Evolutionary conservation across 1,140 invertebrate genomes (phyloP).

Genomic region (Lordiphosa stackelbergi): DNA sequence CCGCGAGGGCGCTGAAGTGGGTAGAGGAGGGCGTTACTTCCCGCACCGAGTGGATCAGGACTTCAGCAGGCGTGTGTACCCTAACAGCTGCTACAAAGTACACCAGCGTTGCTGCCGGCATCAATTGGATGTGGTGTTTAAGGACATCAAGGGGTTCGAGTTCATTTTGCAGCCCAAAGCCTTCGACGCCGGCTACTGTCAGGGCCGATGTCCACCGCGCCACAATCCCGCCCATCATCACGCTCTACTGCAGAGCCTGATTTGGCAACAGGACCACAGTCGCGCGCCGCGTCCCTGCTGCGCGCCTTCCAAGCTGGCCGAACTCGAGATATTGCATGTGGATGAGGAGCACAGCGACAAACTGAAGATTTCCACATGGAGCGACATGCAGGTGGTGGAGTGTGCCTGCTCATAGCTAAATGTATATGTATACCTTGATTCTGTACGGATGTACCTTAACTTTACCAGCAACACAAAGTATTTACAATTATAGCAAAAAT

Average conservation of each 20-base stretch:
- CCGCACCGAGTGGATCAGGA: constrained; percentile 22
- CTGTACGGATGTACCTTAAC: constrained; percentile 7
- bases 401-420: constrained; percentile 83
- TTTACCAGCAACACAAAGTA: constrained; percentile 8
- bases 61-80: constrained; percentile 67
- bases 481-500: constrained; percentile 4
- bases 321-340: constrained; percentile 83
- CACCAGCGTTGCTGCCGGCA: constrained; percentile 83
- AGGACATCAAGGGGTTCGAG: constrained; percentile 83
- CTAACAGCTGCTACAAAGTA: constrained; percentile 77
- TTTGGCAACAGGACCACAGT: constrained; percentile 81
- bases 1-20: constrained; percentile 13
- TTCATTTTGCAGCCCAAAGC: constrained; percentile 84
- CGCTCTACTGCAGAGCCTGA: constrained; percentile 84
- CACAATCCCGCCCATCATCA: constrained; percentile 86
- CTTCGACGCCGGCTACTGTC: constrained; percentile 86
- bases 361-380: constrained; percentile 84
- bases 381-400: constrained; percentile 84
- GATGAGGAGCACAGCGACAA: constrained; percentile 81
- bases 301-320: constrained; percentile 83
- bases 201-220: constrained; percentile 83
- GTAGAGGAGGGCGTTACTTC: constrained; percentile 22
- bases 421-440: neutral
- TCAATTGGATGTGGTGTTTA: constrained; percentile 82
- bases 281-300: constrained; percentile 84